Conservation (phyloP, 2,888 invertebrate species). For the Meandrusa payeni region DNA sequence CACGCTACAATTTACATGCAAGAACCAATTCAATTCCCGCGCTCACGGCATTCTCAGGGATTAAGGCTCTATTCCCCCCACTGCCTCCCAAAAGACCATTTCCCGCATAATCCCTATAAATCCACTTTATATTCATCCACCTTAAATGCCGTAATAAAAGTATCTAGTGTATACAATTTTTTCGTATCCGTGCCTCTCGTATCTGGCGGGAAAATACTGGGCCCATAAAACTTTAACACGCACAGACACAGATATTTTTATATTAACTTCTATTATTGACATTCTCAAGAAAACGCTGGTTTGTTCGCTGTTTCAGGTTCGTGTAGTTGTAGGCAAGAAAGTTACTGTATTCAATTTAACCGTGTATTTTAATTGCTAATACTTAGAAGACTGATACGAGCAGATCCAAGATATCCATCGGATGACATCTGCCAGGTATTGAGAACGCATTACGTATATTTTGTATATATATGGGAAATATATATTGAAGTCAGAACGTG, state of each 20-base stretch:
- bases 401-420: too few species aligned
- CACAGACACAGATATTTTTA: too few species aligned
- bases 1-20: constrained; percentile 74
- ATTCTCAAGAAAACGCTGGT: too few species aligned
- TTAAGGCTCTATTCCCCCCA: constrained; percentile 58
- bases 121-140: constrained; percentile 80
- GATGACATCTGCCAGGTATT: too few species aligned
- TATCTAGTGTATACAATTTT: constrained; percentile 51
- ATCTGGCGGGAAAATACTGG: background rate
- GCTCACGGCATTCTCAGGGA: constrained; percentile 68
- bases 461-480: too few species aligned
- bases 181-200: constrained; percentile 15
- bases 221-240: background rate
- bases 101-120: constrained; percentile 73
- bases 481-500: constrained; percentile 16
- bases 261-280: too few species aligned
- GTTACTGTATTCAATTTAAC: too few species aligned
- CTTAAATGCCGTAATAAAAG: constrained; percentile 77
- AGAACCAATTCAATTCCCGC: constrained; percentile 75
- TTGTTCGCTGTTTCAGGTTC: too few species aligned
- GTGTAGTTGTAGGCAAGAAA: too few species aligned
- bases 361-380: too few species aligned
- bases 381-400: too few species aligned
- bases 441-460: too few species aligned
- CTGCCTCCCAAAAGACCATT: constrained; percentile 50